phyloP scores from a whole-genome alignment of 2,797 vertebrate species.

The Rachycentron canadum region DNA sequence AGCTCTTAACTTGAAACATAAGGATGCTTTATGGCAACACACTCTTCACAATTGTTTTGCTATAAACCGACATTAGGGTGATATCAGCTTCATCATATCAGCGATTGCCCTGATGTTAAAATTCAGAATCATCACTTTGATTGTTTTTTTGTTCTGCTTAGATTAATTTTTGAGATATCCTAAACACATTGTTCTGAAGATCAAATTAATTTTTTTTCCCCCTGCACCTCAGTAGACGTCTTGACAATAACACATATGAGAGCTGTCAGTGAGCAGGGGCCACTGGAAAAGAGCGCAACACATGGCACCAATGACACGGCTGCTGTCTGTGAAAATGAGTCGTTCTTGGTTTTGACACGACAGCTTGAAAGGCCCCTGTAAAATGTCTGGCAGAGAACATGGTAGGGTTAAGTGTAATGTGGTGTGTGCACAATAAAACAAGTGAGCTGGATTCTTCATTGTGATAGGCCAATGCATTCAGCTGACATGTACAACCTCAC shows the following conservation, averaged over 20 bases:
- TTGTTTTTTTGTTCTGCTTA: constrained; percentile 20
- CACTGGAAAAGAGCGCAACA: constrained; percentile 8
- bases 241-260: constrained; percentile 45
- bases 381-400: background rate
- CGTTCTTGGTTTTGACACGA: constrained; percentile 5
- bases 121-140: constrained; percentile 15
- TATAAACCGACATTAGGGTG: constrained; percentile 25
- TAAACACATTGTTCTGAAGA: constrained; percentile 34
- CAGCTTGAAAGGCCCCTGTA: constrained; percentile 25
- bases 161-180: constrained; percentile 10
- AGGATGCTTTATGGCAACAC: constrained; percentile 1
- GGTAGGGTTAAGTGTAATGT: background rate
- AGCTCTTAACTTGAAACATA: constrained; percentile 11
- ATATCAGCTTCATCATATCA: too few species aligned
- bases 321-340: constrained; percentile 16
- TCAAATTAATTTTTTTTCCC: constrained; percentile 35
- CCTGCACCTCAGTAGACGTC: constrained; percentile 10
- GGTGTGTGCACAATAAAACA: background rate
- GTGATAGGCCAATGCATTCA: too few species aligned
- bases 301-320: constrained; percentile 1
- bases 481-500: too few species aligned
- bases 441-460: background rate
- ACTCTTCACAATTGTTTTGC: background rate
- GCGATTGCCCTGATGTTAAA: constrained; percentile 34
- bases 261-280: constrained; percentile 20